Conservation (phyloP, 2,113 vertebrate genomes). For the Cnemophilus loriae region DNA sequence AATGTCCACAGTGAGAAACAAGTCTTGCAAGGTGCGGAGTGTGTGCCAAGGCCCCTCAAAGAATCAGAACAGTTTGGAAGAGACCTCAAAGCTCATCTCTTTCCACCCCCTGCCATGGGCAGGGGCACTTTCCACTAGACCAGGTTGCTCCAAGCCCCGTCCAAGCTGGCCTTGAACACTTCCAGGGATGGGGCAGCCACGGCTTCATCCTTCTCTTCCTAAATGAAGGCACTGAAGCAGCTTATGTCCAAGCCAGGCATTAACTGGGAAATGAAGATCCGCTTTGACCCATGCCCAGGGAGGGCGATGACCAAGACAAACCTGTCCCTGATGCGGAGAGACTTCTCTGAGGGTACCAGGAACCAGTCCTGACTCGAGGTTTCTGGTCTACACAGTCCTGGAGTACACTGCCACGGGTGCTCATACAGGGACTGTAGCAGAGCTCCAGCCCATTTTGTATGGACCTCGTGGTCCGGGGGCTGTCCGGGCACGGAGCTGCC, state of each 20-base stretch:
- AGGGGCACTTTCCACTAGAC: background rate
- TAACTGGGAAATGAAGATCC: background rate
- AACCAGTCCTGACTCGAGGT: background rate
- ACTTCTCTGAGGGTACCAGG: background rate
- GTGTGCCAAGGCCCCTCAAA: background rate
- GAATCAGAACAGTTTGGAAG: background rate
- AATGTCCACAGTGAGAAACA: fast-evolving
- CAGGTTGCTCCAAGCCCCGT: background rate
- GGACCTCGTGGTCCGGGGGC: too few relatives aligned
- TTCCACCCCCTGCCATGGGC: background rate
- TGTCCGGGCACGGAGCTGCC: background rate
- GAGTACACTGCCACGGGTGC: background rate
- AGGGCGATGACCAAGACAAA: background rate
- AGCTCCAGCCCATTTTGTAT: background rate
- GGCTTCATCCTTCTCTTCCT: background rate
- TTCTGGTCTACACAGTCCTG: background rate
- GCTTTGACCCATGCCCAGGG: background rate
- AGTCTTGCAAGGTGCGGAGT: background rate
- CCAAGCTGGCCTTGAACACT: background rate
- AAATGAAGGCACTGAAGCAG: background rate
- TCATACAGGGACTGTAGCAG: background rate
- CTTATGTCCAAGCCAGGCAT: background rate
- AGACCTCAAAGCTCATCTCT: background rate
- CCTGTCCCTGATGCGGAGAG: background rate
- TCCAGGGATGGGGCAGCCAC: background rate